A percentile compares a stretch with the other conserved stretches of the same genome.
Conservation (phyloP, 2,797 vertebrate species). For the Bucorvus abyssinicus region DNA sequence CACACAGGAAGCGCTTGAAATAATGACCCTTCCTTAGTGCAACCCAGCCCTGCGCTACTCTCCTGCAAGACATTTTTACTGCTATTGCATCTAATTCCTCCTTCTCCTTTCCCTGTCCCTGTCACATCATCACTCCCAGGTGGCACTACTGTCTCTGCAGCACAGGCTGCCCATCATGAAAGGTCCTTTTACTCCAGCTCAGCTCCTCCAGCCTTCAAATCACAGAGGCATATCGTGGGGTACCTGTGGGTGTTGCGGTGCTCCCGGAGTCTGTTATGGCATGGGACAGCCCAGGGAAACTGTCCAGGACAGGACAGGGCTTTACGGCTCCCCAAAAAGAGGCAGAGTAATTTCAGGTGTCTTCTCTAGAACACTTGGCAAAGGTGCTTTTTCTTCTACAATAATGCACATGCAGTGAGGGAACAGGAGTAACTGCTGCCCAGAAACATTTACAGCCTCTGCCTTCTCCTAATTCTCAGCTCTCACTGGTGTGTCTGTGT, state of each 20-base stretch:
- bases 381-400: not conserved
- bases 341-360: not conserved
- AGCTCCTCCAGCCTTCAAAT: not conserved
- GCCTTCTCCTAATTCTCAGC: not conserved
- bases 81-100: not conserved
- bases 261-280: accelerated
- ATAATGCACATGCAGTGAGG: accelerated
- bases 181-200: not conserved
- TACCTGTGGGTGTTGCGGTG: accelerated
- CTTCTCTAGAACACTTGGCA: not conserved
- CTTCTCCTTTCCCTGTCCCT: not conserved
- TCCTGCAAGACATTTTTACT: not conserved
- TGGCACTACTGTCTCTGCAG: not conserved
- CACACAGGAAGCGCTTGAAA: not conserved
- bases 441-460: not conserved
- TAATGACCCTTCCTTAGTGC: not conserved
- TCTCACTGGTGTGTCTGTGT: not conserved
- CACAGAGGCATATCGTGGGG: accelerated
- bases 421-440: not conserved
- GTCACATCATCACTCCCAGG: not conserved
- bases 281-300: not conserved
- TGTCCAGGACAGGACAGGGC: not conserved
- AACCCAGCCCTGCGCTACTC: not conserved
- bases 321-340: not conserved
- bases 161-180: not conserved